These are phyloP conservation scores for Penaeus japonicus DNA, from an alignment of 1,140 invertebrate species.

Conservation along the genomic window DNA sequence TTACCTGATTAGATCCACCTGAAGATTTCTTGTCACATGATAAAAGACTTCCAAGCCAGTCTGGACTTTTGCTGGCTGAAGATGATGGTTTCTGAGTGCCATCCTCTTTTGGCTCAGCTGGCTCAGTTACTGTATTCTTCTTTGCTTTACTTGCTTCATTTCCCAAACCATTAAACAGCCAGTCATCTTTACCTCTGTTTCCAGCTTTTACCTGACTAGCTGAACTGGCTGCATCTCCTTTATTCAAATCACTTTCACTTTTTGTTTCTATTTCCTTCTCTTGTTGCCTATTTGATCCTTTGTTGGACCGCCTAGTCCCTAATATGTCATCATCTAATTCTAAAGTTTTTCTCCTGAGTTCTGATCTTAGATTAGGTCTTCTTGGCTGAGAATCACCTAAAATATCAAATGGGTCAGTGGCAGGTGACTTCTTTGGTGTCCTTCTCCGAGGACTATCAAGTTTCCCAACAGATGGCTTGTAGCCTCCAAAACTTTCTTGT, in stretches of 20 bases:
- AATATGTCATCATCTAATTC: constrained; percentile 42
- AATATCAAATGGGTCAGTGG: constrained; percentile 25
- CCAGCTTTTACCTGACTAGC: not conserved
- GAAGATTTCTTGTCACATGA: constrained; percentile 10
- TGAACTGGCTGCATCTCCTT: not conserved
- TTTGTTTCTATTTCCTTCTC: not conserved
- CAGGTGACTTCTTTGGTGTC: constrained; percentile 2
- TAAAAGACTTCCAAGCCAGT: constrained; percentile 30
- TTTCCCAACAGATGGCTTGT: constrained; percentile 24
- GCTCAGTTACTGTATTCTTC: not conserved
- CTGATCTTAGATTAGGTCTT: constrained; percentile 29
- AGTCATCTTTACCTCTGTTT: not conserved
- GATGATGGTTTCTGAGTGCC: not conserved
- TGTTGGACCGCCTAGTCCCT: constrained; percentile 24
- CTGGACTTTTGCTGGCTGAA: constrained; percentile 4
- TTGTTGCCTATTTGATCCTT: not conserved
- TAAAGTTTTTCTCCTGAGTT: constrained; percentile 19
- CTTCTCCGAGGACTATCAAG: constrained; percentile 11
- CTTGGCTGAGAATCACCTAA: constrained; percentile 27
- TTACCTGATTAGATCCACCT: not conserved
- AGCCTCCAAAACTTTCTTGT: not conserved
- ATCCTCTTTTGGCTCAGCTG: not conserved
- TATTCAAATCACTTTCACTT: too few relatives aligned
- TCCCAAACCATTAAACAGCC: constrained; percentile 32
- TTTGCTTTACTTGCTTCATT: not conserved